Evolutionary conservation across 2,113 vertebrate genomes (phyloP).

Genomic region (Archilochus colubris): DNA sequence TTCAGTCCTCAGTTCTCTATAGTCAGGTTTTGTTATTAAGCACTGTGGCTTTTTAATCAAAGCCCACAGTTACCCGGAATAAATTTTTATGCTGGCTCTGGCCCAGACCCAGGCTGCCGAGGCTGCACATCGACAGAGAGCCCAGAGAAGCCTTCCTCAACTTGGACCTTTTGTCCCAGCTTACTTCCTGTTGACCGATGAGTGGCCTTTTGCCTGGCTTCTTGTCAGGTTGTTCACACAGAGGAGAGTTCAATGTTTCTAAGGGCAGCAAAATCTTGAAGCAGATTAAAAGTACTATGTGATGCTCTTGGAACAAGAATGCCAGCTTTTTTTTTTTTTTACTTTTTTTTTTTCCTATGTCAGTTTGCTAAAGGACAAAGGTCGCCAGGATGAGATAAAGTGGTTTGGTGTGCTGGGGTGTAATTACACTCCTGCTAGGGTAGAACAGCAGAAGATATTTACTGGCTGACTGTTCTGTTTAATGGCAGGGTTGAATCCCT

Average conservation of each 20-base stretch:
- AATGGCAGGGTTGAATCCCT: slow-evolving; percentile 2
- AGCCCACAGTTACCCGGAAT: slow-evolving; percentile 46
- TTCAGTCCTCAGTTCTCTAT: not conserved
- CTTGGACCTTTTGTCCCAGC: slow-evolving; percentile 85
- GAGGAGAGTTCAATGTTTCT: slow-evolving; percentile 67
- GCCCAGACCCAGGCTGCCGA: slow-evolving; percentile 73
- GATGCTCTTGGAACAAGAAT: slow-evolving; percentile 24
- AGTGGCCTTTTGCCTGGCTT: slow-evolving; percentile 71
- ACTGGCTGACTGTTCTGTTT: not conserved
- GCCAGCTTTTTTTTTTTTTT: not conserved
- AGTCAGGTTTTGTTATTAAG: slow-evolving; percentile 53
- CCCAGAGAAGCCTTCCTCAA: slow-evolving; percentile 78
- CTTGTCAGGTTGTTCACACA: slow-evolving; percentile 67
- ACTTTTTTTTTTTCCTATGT: not conserved
- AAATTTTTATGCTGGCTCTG: slow-evolving; percentile 70
- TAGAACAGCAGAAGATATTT: not conserved
- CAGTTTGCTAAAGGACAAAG: slow-evolving; percentile 54
- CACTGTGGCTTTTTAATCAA: slow-evolving; percentile 65
- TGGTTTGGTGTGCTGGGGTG: not conserved
- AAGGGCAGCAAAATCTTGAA: slow-evolving; percentile 43
- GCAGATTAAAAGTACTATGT: slow-evolving; percentile 55
- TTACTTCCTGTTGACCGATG: slow-evolving; percentile 84
- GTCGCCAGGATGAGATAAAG: slow-evolving; percentile 10
- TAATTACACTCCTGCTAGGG: not conserved
- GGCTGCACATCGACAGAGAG: slow-evolving; percentile 77